Conservation (phyloP, 1,140 invertebrate species). For the Brachionus sp. region DNA sequence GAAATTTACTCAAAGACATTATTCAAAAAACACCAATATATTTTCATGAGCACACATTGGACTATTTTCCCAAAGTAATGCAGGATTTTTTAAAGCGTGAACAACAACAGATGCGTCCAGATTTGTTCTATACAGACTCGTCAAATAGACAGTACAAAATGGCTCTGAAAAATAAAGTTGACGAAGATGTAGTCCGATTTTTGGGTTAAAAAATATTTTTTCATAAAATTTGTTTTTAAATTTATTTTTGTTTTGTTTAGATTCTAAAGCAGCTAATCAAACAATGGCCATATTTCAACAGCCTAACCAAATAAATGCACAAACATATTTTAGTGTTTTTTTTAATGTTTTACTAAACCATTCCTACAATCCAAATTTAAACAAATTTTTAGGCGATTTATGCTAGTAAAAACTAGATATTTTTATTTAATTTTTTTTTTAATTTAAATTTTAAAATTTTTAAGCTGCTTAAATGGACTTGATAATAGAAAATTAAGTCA, state of each 20-base stretch:
- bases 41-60: constrained; percentile 21
- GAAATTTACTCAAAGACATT: constrained; percentile 5
- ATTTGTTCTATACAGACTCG: constrained; percentile 14
- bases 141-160: constrained; percentile 40
- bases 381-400: not conserved
- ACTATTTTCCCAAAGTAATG: constrained; percentile 30
- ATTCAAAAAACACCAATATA: constrained; percentile 19
- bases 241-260: not conserved
- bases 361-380: constrained; percentile 6
- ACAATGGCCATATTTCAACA: constrained; percentile 4
- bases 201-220: constrained; percentile 6
- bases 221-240: not conserved
- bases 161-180: constrained; percentile 37
- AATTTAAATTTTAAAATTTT: not conserved
- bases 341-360: constrained; percentile 27
- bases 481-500: constrained; percentile 34
- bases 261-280: not conserved
- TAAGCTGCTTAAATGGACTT: constrained; percentile 27
- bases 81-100: constrained; percentile 26
- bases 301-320: constrained; percentile 2
- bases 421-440: not conserved
- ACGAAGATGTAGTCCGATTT: constrained; percentile 14
- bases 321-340: not conserved
- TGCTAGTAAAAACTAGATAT: not conserved
- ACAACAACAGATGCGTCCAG: not conserved